Conservation (phyloP, 2,888 invertebrate genomes). For the Drosophila rellima region DNA sequence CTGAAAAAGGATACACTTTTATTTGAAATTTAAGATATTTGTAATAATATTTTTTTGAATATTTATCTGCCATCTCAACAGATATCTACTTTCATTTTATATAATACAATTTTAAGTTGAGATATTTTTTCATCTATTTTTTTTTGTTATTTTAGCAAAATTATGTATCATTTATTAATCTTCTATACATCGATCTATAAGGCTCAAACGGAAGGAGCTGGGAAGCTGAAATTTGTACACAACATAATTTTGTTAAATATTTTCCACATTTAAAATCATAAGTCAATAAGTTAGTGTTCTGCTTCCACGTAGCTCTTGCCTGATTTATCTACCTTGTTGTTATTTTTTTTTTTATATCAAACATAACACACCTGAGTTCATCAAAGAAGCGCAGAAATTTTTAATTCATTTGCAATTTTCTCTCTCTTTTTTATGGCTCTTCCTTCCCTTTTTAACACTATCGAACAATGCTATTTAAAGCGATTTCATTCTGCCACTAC, state of each 20-base stretch:
- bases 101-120: too few relatives aligned
- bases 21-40: too few relatives aligned
- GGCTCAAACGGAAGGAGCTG: too few relatives aligned
- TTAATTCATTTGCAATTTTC: slow-evolving; percentile 59
- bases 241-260: neutral
- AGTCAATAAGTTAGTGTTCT: neutral
- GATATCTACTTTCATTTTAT: too few relatives aligned
- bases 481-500: slow-evolving; percentile 56
- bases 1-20: too few relatives aligned
- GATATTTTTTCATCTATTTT: too few relatives aligned
- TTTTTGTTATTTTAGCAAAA: too few relatives aligned
- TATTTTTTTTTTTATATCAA: neutral
- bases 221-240: too few relatives aligned
- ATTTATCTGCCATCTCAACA: too few relatives aligned
- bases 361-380: slow-evolving; percentile 35
- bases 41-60: too few relatives aligned
- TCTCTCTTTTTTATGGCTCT: neutral
- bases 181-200: too few relatives aligned
- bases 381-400: slow-evolving; percentile 35
- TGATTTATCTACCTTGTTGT: neutral
- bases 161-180: too few relatives aligned
- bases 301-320: neutral
- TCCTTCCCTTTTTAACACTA: slow-evolving; percentile 3
- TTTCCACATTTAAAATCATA: neutral
- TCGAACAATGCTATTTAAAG: slow-evolving; percentile 68